These are phyloP conservation scores for Actinemys pallida DNA, from an alignment of 2,113 vertebrate genomes.

Conservation along the genomic window DNA sequence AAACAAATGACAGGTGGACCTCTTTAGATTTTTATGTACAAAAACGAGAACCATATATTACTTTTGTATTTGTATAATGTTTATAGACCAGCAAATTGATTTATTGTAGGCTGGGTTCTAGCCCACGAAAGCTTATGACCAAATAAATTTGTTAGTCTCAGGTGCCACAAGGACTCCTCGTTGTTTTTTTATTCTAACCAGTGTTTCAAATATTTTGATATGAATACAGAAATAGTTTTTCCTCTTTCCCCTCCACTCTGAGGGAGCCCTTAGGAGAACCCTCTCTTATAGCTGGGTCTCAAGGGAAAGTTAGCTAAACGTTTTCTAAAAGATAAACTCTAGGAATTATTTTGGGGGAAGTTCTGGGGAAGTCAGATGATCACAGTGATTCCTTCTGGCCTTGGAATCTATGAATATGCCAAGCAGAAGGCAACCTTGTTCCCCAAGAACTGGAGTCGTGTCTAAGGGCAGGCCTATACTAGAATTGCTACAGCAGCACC, in stretches of 20 bases:
- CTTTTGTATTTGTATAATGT: background rate
- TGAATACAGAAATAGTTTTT: background rate
- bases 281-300: background rate
- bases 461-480: background rate
- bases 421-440: background rate
- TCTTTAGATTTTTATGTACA: slow-evolving; percentile 17
- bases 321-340: background rate
- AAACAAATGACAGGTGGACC: slow-evolving; percentile 66
- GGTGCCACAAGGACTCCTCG: too few species aligned
- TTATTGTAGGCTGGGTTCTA: background rate
- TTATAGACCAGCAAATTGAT: background rate
- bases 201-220: background rate
- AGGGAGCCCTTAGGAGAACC: background rate
- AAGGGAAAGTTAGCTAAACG: too few species aligned
- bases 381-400: background rate
- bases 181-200: background rate
- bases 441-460: background rate
- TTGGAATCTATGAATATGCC: background rate
- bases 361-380: background rate
- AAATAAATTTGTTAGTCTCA: too few species aligned
- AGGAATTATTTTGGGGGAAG: background rate
- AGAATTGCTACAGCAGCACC: too few species aligned
- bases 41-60: background rate
- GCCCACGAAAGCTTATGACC: too few species aligned
- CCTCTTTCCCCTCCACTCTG: background rate